phyloP scores from a whole-genome alignment of 2,888 invertebrate genomes.

The Crocallis elinguaria region DNA sequence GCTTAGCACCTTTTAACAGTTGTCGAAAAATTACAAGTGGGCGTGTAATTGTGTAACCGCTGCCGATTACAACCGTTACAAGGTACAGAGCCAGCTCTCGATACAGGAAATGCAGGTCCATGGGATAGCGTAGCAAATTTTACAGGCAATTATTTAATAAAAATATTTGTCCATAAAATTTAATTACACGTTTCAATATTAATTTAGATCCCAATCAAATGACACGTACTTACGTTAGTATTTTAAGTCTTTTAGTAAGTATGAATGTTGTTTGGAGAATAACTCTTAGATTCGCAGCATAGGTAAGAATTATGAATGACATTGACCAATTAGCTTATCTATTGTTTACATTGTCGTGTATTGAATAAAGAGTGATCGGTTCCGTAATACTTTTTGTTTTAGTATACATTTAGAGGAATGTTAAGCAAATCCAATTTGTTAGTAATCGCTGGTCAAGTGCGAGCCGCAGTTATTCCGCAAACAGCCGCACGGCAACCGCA shows the following conservation, averaged over 20 bases:
- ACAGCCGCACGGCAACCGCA: constrained; percentile 41
- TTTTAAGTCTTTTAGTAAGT: constrained; percentile 45
- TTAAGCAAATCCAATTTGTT: constrained; percentile 30
- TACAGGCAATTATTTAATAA: constrained; percentile 32
- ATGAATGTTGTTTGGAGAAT: constrained; percentile 32
- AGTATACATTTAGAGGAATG: constrained; percentile 30
- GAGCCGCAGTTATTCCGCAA: constrained; percentile 36
- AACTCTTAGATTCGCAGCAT: constrained; percentile 11
- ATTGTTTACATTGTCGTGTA: not conserved
- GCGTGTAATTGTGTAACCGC: constrained; percentile 7
- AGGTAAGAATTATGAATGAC: not conserved
- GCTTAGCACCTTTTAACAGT: constrained; percentile 48
- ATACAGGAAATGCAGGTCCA: constrained; percentile 43
- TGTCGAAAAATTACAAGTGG: not conserved
- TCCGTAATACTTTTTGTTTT: not conserved
- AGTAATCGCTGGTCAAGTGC: constrained; percentile 8
- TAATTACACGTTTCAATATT: constrained; percentile 30
- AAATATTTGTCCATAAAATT: constrained; percentile 38
- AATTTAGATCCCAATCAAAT: constrained; percentile 38
- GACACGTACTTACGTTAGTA: constrained; percentile 37
- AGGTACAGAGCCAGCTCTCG: constrained; percentile 44
- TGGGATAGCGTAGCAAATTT: constrained; percentile 39
- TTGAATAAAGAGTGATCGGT: not conserved
- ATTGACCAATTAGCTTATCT: too few relatives aligned
- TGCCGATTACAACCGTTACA: constrained; percentile 42